phyloP scores from a whole-genome alignment of 2,113 vertebrate genomes.

The Neoarius graeffei region DNA sequence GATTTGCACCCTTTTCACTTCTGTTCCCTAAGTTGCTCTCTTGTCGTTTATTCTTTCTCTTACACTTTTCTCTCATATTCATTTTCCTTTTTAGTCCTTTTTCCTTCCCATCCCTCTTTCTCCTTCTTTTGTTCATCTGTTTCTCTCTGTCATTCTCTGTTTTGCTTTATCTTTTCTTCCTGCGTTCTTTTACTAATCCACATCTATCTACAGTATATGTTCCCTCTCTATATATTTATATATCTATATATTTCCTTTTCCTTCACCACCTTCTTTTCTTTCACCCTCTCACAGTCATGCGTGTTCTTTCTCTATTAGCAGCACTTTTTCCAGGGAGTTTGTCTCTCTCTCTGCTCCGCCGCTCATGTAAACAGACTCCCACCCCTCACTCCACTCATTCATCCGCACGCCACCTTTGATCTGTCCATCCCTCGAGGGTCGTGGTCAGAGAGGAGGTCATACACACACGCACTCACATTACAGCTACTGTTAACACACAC shows the following conservation, averaged over 20 bases:
- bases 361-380: slow-evolving; percentile 26
- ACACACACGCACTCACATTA: slow-evolving; percentile 26
- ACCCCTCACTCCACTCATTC: slow-evolving; percentile 25
- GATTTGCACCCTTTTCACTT: not conserved
- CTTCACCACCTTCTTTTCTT: not conserved
- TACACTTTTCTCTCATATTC: not conserved
- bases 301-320: not conserved
- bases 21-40: not conserved
- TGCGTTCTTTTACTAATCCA: not conserved
- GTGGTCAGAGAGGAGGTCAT: slow-evolving; percentile 46
- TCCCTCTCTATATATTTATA: not conserved
- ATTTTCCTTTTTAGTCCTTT: not conserved
- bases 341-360: slow-evolving; percentile 30
- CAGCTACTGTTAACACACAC: slow-evolving; percentile 30
- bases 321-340: slow-evolving; percentile 9
- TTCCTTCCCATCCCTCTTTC: no score
- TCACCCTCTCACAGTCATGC: not conserved
- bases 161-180: not conserved
- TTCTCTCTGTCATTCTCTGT: not conserved
- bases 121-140: not conserved
- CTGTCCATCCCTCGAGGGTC: slow-evolving; percentile 38
- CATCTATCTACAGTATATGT: not conserved
- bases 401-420: slow-evolving; percentile 34
- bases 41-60: not conserved
- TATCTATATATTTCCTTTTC: not conserved